Conservation (phyloP, 2,797 vertebrate genomes). For the Periparus ater region DNA sequence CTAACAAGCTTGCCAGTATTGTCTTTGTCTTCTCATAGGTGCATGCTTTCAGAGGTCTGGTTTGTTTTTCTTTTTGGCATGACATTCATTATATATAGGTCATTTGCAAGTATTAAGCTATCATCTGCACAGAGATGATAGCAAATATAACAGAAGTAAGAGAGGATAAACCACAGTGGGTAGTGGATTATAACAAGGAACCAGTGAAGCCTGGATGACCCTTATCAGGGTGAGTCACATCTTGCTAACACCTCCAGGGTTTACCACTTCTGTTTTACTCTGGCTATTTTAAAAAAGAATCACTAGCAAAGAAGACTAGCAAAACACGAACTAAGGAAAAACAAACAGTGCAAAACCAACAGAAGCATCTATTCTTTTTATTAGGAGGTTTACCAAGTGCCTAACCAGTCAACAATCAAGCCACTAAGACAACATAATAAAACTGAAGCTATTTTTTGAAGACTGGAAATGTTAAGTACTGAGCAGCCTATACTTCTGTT, state of each 20-base stretch:
- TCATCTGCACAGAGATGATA: constrained; percentile 6
- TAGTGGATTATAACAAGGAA: constrained; percentile 11
- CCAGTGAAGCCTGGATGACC: not conserved
- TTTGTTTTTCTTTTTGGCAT: not conserved
- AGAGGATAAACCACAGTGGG: not conserved
- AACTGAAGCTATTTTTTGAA: constrained; percentile 12
- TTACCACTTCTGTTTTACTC: not conserved
- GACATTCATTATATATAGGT: not conserved
- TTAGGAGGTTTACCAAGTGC: not conserved
- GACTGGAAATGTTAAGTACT: not conserved
- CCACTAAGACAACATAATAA: not conserved
- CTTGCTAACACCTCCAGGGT: not conserved
- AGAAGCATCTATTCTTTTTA: not conserved
- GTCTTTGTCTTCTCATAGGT: not conserved
- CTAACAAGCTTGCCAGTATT: not conserved
- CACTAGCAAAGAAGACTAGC: not conserved
- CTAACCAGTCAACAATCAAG: not conserved
- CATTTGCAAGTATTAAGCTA: constrained; percentile 17
- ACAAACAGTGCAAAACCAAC: not conserved
- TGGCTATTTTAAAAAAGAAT: not conserved
- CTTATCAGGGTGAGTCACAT: not conserved
- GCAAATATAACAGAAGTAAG: not conserved
- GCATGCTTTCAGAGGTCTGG: not conserved
- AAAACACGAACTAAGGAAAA: not conserved
- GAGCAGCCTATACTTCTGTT: not conserved